Evolutionary conservation across 92 coral and sea anemone genomes (phyloP), one percentile per base, ranked within the genome.

Genomic region (Paragorgia papillata): DNA sequence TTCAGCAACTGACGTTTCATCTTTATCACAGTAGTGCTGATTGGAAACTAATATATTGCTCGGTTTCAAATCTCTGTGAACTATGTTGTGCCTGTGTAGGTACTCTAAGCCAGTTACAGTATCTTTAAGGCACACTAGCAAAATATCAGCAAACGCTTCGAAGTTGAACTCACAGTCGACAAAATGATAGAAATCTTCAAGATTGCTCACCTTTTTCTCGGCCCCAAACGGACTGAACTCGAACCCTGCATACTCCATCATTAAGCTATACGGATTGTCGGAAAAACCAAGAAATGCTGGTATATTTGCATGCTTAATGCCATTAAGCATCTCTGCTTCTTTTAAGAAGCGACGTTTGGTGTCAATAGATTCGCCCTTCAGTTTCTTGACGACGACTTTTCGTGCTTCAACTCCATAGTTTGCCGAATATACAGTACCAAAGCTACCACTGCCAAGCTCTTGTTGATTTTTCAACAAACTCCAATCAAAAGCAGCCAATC

Each of bases 161-260:
- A 83, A 76, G 8, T 83, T 65, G 57, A 66, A 83, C 66, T n/a
- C n/a, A n/a, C n/a, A n/a, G n/a, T n/a, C n/a, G n/a, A n/a, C n/a
- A n/a, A n/a, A n/a, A n/a, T n/a, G n/a, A n/a, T n/a, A n/a, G n/a
- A n/a, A n/a, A n/a, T n/a, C n/a, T n/a, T n/a, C n/a, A n/a, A n/a
- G n/a, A 12, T 48, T 55, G 56, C 83, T 21, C 50, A 77, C n/a
- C 87, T 9, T 48, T 22, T 83, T 83, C 57, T 76, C 79, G 21
- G 67, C 53, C 6, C 69, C 83, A 68, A 83, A 61, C 5, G 22
- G 60, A 58, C 22, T 28, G 29, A 76, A 57, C 44, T 83, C 79
- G n/a, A 83, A 83, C 19, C 54, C 51, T 25, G 79, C 75, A 43
- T 82, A 64, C 20, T 82, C 82, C 86, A 82, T 82, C 81, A 75